These are phyloP conservation scores for Bubo blakistoni DNA, from an alignment of 2,113 vertebrate genomes.

Conservation along the genomic window DNA sequence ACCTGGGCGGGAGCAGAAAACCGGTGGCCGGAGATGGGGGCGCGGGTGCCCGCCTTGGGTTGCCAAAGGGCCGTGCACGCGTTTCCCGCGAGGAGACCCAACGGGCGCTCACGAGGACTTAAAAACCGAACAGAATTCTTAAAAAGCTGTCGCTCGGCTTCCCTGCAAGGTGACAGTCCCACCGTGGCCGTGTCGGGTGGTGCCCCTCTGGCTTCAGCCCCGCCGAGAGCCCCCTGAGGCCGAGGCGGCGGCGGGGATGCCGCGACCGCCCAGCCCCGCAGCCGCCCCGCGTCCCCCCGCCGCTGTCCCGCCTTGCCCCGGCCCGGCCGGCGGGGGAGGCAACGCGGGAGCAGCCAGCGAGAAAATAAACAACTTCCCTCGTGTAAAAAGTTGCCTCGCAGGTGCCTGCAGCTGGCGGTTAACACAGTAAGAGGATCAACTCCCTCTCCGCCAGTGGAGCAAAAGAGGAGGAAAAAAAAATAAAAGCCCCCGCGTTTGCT, in stretches of 20 bases:
- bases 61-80: background rate
- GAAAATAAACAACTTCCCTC: conserved; percentile 59
- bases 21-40: background rate
- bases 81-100: background rate
- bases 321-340: background rate
- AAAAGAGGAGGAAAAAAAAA: background rate
- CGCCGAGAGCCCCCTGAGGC: background rate
- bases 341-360: background rate
- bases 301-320: background rate
- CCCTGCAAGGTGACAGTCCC: background rate
- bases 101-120: background rate
- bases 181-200: background rate
- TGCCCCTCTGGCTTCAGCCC: background rate
- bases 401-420: conserved; percentile 82
- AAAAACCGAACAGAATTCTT: background rate
- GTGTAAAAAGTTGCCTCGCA: conserved; percentile 14
- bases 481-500: conserved; percentile 51
- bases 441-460: conserved; percentile 42
- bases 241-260: background rate
- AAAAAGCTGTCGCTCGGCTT: background rate
- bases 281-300: background rate
- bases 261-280: background rate
- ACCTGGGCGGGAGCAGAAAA: background rate
- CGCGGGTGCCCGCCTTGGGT: background rate
- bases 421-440: conserved; percentile 82